These are phyloP conservation scores for Numenius phaeopus DNA, from an alignment of 2,797 vertebrate species.

Conservation along the genomic window DNA sequence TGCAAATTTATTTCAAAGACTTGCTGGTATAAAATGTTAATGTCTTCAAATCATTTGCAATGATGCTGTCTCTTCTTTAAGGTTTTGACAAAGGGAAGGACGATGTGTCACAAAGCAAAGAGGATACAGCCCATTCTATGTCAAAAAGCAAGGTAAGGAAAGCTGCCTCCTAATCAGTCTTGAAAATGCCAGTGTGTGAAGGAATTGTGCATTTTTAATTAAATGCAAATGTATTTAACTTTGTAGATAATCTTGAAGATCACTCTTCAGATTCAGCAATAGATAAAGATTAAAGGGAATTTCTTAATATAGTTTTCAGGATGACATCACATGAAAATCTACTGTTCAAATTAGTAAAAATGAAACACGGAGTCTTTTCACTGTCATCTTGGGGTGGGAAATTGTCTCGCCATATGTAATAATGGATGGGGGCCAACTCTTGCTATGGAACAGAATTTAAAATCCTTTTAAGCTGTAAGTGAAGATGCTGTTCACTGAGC, in stretches of 20 bases:
- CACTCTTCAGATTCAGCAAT: background rate
- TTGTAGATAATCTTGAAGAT: background rate
- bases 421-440: background rate
- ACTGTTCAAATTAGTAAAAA: background rate
- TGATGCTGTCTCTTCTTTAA: constrained; percentile 69
- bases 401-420: background rate
- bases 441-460: background rate
- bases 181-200: background rate
- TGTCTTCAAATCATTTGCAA: background rate
- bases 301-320: background rate
- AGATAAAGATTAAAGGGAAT: background rate
- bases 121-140: constrained; percentile 91
- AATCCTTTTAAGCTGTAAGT: background rate
- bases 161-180: background rate
- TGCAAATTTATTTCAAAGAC: background rate
- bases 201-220: background rate
- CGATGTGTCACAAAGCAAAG: constrained; percentile 89
- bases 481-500: background rate
- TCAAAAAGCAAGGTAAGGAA: constrained; percentile 96
- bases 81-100: constrained; percentile 95
- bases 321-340: background rate
- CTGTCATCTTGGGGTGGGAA: background rate
- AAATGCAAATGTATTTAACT: background rate
- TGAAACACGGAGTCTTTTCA: background rate
- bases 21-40: background rate